Evolutionary conservation across 2,888 invertebrate species (phyloP).

Genomic region (Teleogryllus oceanicus): DNA sequence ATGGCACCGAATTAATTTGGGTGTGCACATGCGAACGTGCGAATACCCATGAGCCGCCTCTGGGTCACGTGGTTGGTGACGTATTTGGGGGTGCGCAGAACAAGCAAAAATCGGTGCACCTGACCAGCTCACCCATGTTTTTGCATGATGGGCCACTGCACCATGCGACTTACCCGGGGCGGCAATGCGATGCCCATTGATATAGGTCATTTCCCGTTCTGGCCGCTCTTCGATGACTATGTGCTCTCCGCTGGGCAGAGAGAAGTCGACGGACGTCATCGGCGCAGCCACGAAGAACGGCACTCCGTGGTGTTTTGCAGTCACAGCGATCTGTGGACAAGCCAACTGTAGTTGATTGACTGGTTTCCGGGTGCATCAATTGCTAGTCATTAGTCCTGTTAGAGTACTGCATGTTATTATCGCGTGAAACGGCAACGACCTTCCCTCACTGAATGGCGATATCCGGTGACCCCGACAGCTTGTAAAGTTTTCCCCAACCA

Average conservation of each 20-base stretch:
- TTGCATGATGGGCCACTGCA: too few relatives aligned
- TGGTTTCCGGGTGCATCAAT: not conserved
- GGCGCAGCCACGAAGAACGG: constrained; percentile 97
- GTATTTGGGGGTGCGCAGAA: not conserved
- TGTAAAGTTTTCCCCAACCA: too few relatives aligned
- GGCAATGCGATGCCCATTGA: constrained; percentile 82
- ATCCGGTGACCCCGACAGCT: too few relatives aligned
- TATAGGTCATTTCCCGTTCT: constrained; percentile 83
- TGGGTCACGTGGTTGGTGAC: too few relatives aligned
- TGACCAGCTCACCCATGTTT: not conserved
- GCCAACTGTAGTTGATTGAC: not conserved
- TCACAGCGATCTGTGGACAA: constrained; percentile 68
- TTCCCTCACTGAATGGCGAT: too few relatives aligned
- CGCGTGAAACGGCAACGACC: too few relatives aligned
- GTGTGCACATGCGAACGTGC: too few relatives aligned
- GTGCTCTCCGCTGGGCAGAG: constrained; percentile 71
- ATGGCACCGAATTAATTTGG: too few relatives aligned
- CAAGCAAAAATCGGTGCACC: not conserved
- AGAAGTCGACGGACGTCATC: constrained; percentile 82
- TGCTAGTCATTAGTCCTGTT: too few relatives aligned
- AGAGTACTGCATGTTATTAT: too few relatives aligned
- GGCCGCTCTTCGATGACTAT: constrained; percentile 95
- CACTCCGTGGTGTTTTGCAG: constrained; percentile 84
- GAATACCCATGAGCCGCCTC: too few relatives aligned
- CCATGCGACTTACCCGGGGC: constrained; percentile 63